Percentiles rank a stretch among this genome's conserved stretches.
Evolutionary conservation across 2,888 invertebrate genomes (phyloP).

Genomic region (Drosophila stalkeri): DNA sequence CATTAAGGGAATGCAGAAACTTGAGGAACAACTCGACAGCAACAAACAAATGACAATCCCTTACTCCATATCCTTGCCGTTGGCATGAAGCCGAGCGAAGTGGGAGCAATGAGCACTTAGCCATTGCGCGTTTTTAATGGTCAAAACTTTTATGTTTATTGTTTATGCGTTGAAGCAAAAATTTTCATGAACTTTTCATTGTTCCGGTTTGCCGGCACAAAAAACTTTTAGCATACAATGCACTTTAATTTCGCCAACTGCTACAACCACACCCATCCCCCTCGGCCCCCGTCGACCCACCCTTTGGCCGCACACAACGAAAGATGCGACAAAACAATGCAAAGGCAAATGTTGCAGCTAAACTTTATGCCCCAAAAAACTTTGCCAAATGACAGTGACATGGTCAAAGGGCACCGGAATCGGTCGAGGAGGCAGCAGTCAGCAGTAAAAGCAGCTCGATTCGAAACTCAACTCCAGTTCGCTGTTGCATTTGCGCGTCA

Average conservation of each 20-base stretch:
- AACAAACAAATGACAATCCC: constrained; percentile 52
- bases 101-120: constrained; percentile 67
- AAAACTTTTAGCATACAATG: constrained; percentile 76
- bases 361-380: constrained; percentile 76
- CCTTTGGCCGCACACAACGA: constrained; percentile 17
- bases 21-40: constrained; percentile 55
- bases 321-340: constrained; percentile 67
- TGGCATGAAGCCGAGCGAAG: constrained; percentile 1
- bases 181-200: constrained; percentile 81
- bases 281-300: background rate
- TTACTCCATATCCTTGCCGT: background rate
- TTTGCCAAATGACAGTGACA: constrained; percentile 74
- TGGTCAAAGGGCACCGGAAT: constrained; percentile 37
- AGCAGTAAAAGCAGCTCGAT: constrained; percentile 6
- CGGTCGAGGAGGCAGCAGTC: background rate
- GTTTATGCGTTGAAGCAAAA: constrained; percentile 81
- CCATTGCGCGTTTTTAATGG: constrained; percentile 76
- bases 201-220: constrained; percentile 76
- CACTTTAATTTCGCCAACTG: constrained; percentile 71
- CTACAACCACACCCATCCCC: background rate
- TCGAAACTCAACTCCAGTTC: constrained; percentile 13
- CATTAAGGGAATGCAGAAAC: constrained; percentile 69
- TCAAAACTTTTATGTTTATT: constrained; percentile 79
- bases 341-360: constrained; percentile 78
- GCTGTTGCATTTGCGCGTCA: constrained; percentile 54